Evolutionary conservation across 1,140 invertebrate genomes (phyloP), one percentile per base, ranked within the genome.

Genomic region (Camponotus floridanus): DNA sequence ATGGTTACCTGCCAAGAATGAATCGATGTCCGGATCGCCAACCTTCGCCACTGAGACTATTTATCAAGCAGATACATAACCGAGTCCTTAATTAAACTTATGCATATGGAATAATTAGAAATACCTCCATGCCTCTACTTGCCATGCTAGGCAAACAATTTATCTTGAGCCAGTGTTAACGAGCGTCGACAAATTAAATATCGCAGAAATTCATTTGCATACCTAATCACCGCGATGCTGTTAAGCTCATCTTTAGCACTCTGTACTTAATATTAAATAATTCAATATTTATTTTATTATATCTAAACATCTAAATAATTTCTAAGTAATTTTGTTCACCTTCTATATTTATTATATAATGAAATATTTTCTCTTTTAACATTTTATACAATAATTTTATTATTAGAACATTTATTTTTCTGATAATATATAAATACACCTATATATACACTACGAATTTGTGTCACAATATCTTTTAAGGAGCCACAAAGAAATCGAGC

Each of bases 11-110:
- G 90, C 86, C 91, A 86, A 71, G 70, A 65, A 85, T 88, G 86
- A 90, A 93, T 93, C 91, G 92, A 92, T 93, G 91, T 78, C 55
- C 65, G 45, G 57, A 74, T 88, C 87, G 73, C 71, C 83, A 86
- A 92, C 92, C 90, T 93, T 93, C 91, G 91, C 85, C 90, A 90
- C 86, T 18, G 39, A n/a, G 81, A 83, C 88, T 86, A 92, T 92
- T 91, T 88, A 92, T 91, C 92, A 92, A 86, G 64, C 61, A 71
- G 59, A 74, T 86, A 88, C 90, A 87, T 76, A 76, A 92, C 87
- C 91, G 84, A 88, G 76, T 83, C 87, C 86, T 86, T 91, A 86
- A 91, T 93, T 88, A 92, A 93, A 90, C 87, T 83, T 91, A 87
- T 91, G 89, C 81, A 87, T 84, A 89, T 83, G 76, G 74, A 81